These are phyloP conservation scores for Amyelois transitella DNA, from an alignment of 1,140 invertebrate species.

Conservation along the genomic window DNA sequence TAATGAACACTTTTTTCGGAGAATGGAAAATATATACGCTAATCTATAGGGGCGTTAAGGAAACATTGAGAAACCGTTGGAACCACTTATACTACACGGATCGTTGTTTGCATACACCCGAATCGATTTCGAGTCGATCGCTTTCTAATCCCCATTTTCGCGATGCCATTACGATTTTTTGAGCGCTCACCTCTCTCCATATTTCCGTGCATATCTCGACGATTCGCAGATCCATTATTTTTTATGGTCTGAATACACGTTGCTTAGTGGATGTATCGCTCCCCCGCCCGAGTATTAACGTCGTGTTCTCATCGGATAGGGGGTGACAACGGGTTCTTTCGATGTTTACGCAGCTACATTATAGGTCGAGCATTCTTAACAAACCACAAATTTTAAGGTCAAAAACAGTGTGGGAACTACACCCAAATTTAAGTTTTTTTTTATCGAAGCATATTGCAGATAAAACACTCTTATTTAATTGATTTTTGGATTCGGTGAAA, in stretches of 20 bases:
- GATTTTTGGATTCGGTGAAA: neutral
- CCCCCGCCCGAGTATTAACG: constrained; percentile 43
- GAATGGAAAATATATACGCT: neutral
- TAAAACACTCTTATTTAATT: neutral
- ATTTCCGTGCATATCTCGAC: constrained; percentile 70
- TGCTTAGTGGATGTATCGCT: constrained; percentile 49
- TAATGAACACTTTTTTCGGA: neutral
- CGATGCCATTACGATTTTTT: constrained; percentile 70
- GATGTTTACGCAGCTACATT: neutral
- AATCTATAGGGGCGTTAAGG: neutral
- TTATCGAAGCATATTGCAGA: neutral
- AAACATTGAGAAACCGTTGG: neutral
- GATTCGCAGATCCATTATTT: constrained; percentile 73
- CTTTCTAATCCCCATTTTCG: constrained; percentile 71
- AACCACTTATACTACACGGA: neutral
- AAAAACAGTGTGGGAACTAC: too few relatives aligned
- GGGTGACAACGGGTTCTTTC: constrained; percentile 23
- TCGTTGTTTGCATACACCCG: constrained; percentile 37
- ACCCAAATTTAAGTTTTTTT: too few relatives aligned
- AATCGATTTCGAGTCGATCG: constrained; percentile 66
- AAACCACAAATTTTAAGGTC: neutral
- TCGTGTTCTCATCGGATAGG: constrained; percentile 24
- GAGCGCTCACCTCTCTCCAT: constrained; percentile 64
- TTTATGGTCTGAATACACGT: constrained; percentile 69
- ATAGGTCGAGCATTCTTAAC: neutral